phyloP scores from a whole-genome alignment of 1,140 invertebrate genomes.

The Drosophila bifasciata region DNA sequence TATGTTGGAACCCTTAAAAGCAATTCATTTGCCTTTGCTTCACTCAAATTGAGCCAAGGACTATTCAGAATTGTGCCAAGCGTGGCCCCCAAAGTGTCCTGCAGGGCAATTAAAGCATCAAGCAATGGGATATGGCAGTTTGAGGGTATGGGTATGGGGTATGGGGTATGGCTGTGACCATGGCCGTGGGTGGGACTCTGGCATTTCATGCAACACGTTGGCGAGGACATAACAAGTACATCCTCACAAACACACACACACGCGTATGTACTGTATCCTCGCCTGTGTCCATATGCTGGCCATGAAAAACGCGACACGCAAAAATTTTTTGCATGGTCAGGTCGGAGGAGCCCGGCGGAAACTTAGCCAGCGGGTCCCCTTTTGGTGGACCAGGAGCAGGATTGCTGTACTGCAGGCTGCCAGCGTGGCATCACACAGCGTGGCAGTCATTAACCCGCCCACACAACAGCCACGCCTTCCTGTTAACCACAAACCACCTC shows the following conservation, averaged over 20 bases:
- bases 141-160: no score
- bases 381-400: neutral
- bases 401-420: constrained; percentile 22
- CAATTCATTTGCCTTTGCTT: neutral
- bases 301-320: constrained; percentile 44
- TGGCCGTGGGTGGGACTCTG: neutral
- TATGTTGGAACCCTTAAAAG: neutral
- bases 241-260: constrained; percentile 15
- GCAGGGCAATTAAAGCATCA: constrained; percentile 27
- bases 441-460: constrained; percentile 40
- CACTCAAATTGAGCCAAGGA: neutral
- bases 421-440: constrained; percentile 19
- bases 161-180: neutral
- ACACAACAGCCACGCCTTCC: constrained; percentile 12
- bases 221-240: constrained; percentile 38
- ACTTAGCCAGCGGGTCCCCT: constrained; percentile 4
- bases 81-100: constrained; percentile 5
- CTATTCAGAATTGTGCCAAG: constrained; percentile 9
- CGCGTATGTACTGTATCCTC: neutral
- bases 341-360: constrained; percentile 10
- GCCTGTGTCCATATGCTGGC: constrained; percentile 22
- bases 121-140: no score
- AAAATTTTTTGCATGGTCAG: constrained; percentile 38
- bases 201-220: constrained; percentile 39
- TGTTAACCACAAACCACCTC: constrained; percentile 29